Conservation (phyloP, 2,113 vertebrate species). For the Sorex araneus region DNA sequence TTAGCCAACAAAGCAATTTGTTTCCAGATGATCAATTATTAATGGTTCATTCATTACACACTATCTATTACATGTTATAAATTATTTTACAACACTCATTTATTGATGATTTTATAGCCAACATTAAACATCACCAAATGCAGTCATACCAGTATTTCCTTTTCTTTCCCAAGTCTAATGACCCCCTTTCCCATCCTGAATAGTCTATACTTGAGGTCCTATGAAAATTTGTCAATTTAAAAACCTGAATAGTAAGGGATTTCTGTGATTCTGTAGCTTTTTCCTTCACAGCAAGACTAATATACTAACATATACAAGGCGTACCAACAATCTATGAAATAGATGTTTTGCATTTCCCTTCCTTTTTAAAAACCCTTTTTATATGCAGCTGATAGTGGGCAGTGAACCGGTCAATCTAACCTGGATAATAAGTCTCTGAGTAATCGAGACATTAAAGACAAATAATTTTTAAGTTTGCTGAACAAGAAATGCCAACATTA, state of each 20-base stretch:
- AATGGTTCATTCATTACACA: constrained; percentile 77
- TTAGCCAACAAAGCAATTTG: constrained; percentile 65
- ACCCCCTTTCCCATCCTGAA: background rate
- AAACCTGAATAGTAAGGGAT: constrained; percentile 74
- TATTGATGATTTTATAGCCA: constrained; percentile 69
- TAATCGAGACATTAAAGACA: constrained; percentile 69
- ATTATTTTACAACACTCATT: constrained; percentile 82
- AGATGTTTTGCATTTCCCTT: background rate
- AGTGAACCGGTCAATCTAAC: constrained; percentile 84
- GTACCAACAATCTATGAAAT: background rate
- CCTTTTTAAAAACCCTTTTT: constrained; percentile 54
- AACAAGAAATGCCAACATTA: constrained; percentile 74
- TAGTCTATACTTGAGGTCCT: constrained; percentile 70
- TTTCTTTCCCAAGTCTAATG: constrained; percentile 1
- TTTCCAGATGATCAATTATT: constrained; percentile 75
- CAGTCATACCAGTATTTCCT: constrained; percentile 3
- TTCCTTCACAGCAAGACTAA: constrained; percentile 25
- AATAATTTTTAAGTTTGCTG: constrained; percentile 63
- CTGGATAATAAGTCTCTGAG: constrained; percentile 78
- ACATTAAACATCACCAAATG: constrained; percentile 36
- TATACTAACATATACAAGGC: constrained; percentile 25
- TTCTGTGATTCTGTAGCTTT: constrained; percentile 65
- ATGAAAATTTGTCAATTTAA: constrained; percentile 38
- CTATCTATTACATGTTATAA: constrained; percentile 81
- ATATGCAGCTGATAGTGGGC: constrained; percentile 77